Base-by-base conservation (phyloP, 1,140 invertebrate genomes). In the Charaxes varanes region DNA sequence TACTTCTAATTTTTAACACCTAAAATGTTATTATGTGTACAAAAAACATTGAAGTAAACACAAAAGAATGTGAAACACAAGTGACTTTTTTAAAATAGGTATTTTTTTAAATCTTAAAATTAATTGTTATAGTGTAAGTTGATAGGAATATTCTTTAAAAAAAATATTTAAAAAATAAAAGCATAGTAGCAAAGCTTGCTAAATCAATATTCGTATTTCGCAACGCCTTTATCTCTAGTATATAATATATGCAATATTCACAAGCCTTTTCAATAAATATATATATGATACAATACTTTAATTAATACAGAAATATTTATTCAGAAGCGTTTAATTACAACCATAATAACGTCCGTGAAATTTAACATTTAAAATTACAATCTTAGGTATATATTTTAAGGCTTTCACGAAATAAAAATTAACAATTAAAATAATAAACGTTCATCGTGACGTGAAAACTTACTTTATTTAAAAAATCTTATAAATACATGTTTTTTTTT, bases 211-310 rank as follows among this genome's bases (percentile, higher is more conserved):
- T 33, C 23, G 24, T 53, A 36, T 58, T 53, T 58, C 54, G 55
- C 54, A 51, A 37, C 16, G 41, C 47, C 33, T 36, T 44, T 47
- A 37, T 50, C 28, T 40, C 41, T 57, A 63, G 28, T 52, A 41
- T 55, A 52, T 57, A n/a, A n/a, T n/a, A n/a, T n/a, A 62, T 41
- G 70, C 62, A 57, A 41, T 73, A 71, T 68, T 72, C 73, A 78
- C 70, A 78, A 78, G 68, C 68, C 68, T 74, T 77, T 57, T 53
- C 41, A 41, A 22, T 48, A 41, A 41, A 43, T 28, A 53, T 38
- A n/a, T n/a, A n/a, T n/a, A n/a, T n/a, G n/a, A n/a, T n/a, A n/a
- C n/a, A 31, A 43, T 38, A 37, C 27, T 23, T 35, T 35, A 5
- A 23, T 32, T 33, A 23, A 32, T 31, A 37, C 14, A 40, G 42